Evolutionary conservation across 23 tunicate species (phyloP), one percentile per base, ranked within the genome.

Genomic region (Corella eumyota): DNA sequence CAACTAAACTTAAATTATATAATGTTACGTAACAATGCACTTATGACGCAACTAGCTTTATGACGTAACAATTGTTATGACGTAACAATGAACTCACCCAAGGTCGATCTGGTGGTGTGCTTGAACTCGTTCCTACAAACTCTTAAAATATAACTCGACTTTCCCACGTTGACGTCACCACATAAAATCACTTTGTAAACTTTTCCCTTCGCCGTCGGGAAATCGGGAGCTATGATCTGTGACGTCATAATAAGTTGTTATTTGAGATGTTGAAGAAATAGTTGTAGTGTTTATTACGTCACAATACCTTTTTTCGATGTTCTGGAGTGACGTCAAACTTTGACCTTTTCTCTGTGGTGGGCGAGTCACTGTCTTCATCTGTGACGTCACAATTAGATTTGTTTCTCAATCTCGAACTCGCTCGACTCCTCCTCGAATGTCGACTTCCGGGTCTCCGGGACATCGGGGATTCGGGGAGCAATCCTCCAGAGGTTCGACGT

Each of bases 151-250:
- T 76, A 85, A 50, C 95, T 85, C 6, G 95, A 79, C 59, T 85
- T 85, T 22, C 95, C 95, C 19, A 72, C 79, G 46, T 65, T 61
- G 45, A 59, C 64, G 44, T 85, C 95, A 7, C 95, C 95, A 32
- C 95, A 85, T 47, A 85, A 32, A 20, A 85, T 73, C 11, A 85
- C 57, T 37, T 76, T 85, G 54, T 76, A 85, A 45, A 76, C 50
- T 21, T 65, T 38, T 22, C 72, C 83, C 31, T 45, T 72, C 17
- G 28, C 51, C 1, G 17, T 36, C 6, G 72, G 69, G 4, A 38
- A 47, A 11, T 59, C 74, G 9, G 70, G 75, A 35, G 60, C 68
- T 51, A 55, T 34, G 26, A 56, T 25, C 34, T 60, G 60, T 11
- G 6, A 54, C 23, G 2, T 2, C 20, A 54, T 2, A n/a, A n/a